These are phyloP conservation scores for Melinaea menophilus DNA, from an alignment of 2,888 invertebrate genomes.

Conservation along the genomic window DNA sequence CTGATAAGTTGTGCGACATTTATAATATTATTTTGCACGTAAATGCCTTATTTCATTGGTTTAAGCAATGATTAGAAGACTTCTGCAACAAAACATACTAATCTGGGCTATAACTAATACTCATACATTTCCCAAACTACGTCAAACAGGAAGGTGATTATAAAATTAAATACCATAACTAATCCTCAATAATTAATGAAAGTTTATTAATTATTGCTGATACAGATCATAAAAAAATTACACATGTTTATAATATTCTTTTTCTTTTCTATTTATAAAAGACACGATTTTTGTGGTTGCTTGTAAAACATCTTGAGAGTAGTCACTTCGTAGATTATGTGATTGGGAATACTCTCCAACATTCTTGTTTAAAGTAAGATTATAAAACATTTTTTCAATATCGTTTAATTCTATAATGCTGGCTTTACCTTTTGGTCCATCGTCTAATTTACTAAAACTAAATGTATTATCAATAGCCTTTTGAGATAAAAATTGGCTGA, in stretches of 20 bases:
- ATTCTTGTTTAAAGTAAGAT: constrained; percentile 8
- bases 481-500: constrained; percentile 26
- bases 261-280: constrained; percentile 53
- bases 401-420: constrained; percentile 17
- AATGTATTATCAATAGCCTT: constrained; percentile 30
- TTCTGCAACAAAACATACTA: too few species aligned
- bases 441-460: constrained; percentile 35
- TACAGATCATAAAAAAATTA: background rate
- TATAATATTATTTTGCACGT: too few species aligned
- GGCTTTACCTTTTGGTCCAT: constrained; percentile 31
- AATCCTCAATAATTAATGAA: too few species aligned
- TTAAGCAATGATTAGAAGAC: too few species aligned
- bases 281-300: constrained; percentile 48
- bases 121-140: too few species aligned
- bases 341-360: background rate
- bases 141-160: too few species aligned
- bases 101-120: too few species aligned
- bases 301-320: constrained; percentile 33
- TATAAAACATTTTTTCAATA: constrained; percentile 6
- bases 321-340: constrained; percentile 1
- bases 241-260: constrained; percentile 38
- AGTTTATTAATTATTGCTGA: too few species aligned
- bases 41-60: too few species aligned
- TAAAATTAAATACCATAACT: too few species aligned
- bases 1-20: too few species aligned